phyloP scores from a whole-genome alignment of 2,888 invertebrate genomes.

The Azorinus chamasolen region DNA sequence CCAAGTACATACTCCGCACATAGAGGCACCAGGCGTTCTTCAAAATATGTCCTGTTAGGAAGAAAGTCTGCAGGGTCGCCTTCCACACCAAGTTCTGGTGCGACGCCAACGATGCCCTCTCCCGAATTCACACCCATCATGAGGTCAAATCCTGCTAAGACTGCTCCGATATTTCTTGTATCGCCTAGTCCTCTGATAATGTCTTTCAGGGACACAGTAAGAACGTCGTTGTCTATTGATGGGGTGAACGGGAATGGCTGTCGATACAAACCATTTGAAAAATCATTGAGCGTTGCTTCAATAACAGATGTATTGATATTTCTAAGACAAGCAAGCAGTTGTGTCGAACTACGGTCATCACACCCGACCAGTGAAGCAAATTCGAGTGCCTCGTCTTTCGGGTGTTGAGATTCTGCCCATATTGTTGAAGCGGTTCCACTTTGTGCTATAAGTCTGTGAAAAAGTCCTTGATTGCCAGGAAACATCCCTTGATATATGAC shows the following conservation, averaged over 20 bases:
- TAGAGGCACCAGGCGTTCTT: not conserved
- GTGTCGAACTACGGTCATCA: conserved; percentile 16
- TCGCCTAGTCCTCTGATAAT: no score
- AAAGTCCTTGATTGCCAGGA: conserved; percentile 61
- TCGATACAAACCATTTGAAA: conserved; percentile 29
- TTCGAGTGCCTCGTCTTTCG: conserved; percentile 90
- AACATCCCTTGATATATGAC: conserved; percentile 73
- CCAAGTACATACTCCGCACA: conserved; percentile 3
- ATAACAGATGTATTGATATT: no score
- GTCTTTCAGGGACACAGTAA: no score
- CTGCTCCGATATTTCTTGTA: no score
- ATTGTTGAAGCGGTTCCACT: conserved; percentile 64
- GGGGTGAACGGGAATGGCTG: conserved; percentile 90
- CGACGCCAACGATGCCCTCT: conserved; percentile 89
- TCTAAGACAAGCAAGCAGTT: conserved; percentile 52
- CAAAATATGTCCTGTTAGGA: conserved; percentile 1
- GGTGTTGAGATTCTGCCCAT: conserved; percentile 63
- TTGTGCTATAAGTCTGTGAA: conserved; percentile 73
- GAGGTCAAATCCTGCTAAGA: conserved; percentile 88
- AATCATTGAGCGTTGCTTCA: no score
- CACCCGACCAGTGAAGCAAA: conserved; percentile 86
- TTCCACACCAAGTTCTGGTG: conserved; percentile 90
- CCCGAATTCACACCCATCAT: conserved; percentile 97
- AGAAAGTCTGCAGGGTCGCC: conserved; percentile 90
- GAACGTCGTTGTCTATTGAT: no score